phyloP scores from a whole-genome alignment of 1,140 invertebrate species.

The Drosophila lacteicornis region DNA sequence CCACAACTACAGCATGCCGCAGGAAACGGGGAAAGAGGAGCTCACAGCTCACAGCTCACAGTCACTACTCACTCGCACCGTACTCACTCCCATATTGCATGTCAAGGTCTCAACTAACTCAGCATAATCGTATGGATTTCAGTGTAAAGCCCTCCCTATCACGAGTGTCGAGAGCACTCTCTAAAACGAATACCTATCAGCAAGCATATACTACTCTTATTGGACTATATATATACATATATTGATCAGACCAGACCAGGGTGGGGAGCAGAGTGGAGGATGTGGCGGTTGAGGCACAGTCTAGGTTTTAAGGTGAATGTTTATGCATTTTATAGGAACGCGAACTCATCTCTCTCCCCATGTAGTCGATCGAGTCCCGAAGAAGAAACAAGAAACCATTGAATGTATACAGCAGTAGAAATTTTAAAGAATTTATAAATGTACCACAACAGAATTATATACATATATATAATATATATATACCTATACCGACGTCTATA shows the following conservation, averaged over 20 bases:
- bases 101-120: conserved; percentile 60
- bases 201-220: conserved; percentile 45
- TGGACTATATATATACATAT: conserved; percentile 47
- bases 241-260: conserved; percentile 34
- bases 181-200: conserved; percentile 70
- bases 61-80: conserved; percentile 6
- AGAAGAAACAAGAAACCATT: conserved; percentile 29
- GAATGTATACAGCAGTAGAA: conserved; percentile 78
- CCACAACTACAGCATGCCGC: conserved; percentile 36
- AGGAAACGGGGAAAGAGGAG: neutral
- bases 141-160: conserved; percentile 80
- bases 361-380: conserved; percentile 12
- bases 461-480: conserved; percentile 30
- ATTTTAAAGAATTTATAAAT: conserved; percentile 82
- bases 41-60: conserved; percentile 1
- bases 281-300: conserved; percentile 28
- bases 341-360: conserved; percentile 12
- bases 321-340: conserved; percentile 75
- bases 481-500: conserved; percentile 30
- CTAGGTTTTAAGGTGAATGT: conserved; percentile 73
- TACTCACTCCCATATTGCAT: conserved; percentile 19
- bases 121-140: conserved; percentile 77
- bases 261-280: conserved; percentile 15
- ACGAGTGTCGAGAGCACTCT: conserved; percentile 64
- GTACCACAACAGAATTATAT: conserved; percentile 57